Evolutionary conservation across 2,888 invertebrate genomes (phyloP), one percentile per base, ranked within the genome.

Genomic region (Ectemnius continuus): DNA sequence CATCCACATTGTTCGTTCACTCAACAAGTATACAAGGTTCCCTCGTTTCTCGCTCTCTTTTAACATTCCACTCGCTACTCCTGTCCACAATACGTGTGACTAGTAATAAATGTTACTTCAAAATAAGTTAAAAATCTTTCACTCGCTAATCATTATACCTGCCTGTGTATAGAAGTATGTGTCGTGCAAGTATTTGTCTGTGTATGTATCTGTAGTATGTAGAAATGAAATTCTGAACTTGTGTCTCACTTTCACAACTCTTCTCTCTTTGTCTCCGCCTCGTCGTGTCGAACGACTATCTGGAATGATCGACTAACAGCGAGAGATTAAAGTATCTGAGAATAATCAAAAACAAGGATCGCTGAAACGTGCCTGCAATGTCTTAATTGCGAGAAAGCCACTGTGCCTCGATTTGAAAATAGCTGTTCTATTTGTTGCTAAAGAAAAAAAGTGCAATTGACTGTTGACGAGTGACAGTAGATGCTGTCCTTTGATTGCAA

Each of bases 21-120:
- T 45, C 46, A 46, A 67, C 47, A 20, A 48, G 4, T 28, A 16
- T n/a, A 18, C n/a, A 2, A 14, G 23, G 13, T 60, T 45, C 14
- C 56, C 20, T 47, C 11, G 36, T 36, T 13, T 23, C 16, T n/a
- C 47, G 52, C 70, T 28, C 64, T 72, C 64, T 62, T 45, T 58
- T 64, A 59, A 71, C 60, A 75, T 67, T 59, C 65, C 70, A 72
- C 79, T 68, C 67, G 70, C 77, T 79, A 76, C 71, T 75, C 75
- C 78, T 83, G 84, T 86, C 83, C 86, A 86, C 83, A 65, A 85
- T 84, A 80, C 69, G 82, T 86, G 86, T 89, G 89, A 89, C 89
- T 89, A 89, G 89, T 84, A 86, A 86, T 86, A 88, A 86, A 86
- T 84, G 78, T 86, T 87, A 83, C 74, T 83, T 82, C 81, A 85